phyloP scores from a whole-genome alignment of 2,888 invertebrate genomes.

The Zonitis immaculata region DNA sequence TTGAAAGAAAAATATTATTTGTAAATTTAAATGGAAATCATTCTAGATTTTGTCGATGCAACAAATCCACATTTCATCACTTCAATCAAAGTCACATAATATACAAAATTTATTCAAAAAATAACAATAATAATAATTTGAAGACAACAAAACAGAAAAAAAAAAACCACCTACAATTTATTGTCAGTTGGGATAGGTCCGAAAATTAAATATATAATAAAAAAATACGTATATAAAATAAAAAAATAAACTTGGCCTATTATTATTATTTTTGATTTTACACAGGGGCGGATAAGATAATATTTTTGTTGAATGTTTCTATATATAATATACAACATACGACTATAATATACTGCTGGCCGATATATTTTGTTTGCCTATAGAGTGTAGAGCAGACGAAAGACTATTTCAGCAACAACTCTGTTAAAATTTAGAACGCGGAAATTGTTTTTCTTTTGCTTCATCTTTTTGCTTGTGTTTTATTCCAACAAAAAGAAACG shows the following conservation, averaged over 20 bases:
- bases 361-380: conserved; percentile 30
- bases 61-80: conserved; percentile 18
- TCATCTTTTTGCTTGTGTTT: conserved; percentile 3
- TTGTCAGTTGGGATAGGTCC: conserved; percentile 30
- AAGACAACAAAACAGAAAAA: neutral
- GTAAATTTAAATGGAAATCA: neutral
- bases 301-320: conserved; percentile 25
- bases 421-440: conserved; percentile 8
- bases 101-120: too few species aligned
- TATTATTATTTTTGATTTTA: conserved; percentile 36
- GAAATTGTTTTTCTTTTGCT: conserved; percentile 22
- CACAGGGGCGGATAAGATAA: conserved; percentile 26
- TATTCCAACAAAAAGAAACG: neutral
- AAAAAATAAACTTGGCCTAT: conserved; percentile 37
- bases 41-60: conserved; percentile 21
- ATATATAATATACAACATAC: too few species aligned
- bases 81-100: conserved; percentile 27
- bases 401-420: conserved; percentile 8
- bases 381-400: conserved; percentile 18
- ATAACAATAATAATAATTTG: neutral
- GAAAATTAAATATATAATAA: neutral
- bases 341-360: conserved; percentile 18
- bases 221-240: conserved; percentile 1
- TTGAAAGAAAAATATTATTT: neutral
- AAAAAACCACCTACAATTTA: neutral